These are phyloP conservation scores for Epirrita christyi DNA, from an alignment of 2,888 invertebrate species.

Conservation along the genomic window DNA sequence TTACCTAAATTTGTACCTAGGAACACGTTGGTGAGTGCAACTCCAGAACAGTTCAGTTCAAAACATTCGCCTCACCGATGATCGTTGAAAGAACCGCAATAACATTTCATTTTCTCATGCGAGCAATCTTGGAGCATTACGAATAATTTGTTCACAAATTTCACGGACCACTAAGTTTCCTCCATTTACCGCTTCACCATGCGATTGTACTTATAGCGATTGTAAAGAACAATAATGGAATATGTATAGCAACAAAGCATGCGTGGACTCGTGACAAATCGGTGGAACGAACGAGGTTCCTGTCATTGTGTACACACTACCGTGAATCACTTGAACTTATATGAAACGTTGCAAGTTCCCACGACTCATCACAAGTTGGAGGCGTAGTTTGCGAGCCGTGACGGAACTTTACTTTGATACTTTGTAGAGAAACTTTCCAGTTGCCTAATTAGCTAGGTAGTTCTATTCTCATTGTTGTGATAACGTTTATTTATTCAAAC, in stretches of 20 bases:
- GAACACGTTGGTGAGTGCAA: too few species aligned
- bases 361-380: conserved; percentile 45
- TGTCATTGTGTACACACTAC: conserved; percentile 65
- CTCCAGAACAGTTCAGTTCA: not conserved
- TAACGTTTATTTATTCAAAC: too few species aligned
- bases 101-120: conserved; percentile 28
- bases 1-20: too few species aligned
- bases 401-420: conserved; percentile 22
- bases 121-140: conserved; percentile 36
- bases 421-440: conserved; percentile 6
- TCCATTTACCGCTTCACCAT: conserved; percentile 54
- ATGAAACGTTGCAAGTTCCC: conserved; percentile 54
- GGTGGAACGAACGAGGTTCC: conserved; percentile 69
- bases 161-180: conserved; percentile 50
- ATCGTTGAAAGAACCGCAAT: conserved; percentile 19
- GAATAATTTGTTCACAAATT: conserved; percentile 48
- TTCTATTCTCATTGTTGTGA: too few species aligned
- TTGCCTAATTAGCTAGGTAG: not conserved
- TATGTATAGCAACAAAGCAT: conserved; percentile 43
- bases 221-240: conserved; percentile 50
- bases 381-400: conserved; percentile 30
- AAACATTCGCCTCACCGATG: not conserved
- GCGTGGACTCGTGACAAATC: conserved; percentile 57
- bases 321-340: conserved; percentile 57
- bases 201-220: conserved; percentile 41